Conservation (phyloP, 1,140 invertebrate genomes). For the Trinorchestia longiramus region DNA sequence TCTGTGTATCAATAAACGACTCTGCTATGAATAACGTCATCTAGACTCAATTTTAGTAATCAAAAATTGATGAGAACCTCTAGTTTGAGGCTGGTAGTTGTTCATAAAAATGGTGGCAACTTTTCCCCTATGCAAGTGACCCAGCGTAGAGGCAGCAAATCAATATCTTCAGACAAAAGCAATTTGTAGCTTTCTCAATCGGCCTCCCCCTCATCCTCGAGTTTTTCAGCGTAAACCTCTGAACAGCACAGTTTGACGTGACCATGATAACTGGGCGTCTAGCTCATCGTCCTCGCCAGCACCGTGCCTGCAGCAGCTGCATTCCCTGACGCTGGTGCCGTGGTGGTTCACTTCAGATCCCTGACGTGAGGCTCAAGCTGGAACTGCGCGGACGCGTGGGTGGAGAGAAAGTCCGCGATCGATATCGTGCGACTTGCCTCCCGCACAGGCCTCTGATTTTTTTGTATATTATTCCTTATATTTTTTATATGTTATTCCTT, state of each 20-base stretch:
- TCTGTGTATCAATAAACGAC: too few relatives aligned
- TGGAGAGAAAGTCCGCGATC: constrained; percentile 3
- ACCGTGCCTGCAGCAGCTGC: not conserved
- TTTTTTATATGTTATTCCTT: not conserved
- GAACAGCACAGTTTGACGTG: constrained; percentile 46
- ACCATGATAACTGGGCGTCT: not conserved
- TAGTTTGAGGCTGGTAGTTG: not conserved
- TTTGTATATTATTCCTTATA: constrained; percentile 46
- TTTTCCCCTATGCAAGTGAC: constrained; percentile 51
- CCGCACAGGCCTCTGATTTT: constrained; percentile 50
- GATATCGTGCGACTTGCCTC: constrained; percentile 23
- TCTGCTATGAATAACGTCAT: too few relatives aligned
- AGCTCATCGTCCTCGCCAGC: not conserved
- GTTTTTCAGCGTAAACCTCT: constrained; percentile 51
- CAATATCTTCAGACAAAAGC: constrained; percentile 53
- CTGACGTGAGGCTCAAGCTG: not conserved
- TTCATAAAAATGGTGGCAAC: constrained; percentile 19
- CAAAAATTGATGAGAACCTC: too few relatives aligned
- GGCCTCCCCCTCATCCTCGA: not conserved
- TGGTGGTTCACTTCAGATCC: not conserved
- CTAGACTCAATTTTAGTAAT: too few relatives aligned
- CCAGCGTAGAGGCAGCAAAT: constrained; percentile 23
- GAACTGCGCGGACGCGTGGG: not conserved
- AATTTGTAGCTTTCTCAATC: constrained; percentile 49
- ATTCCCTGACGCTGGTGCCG: not conserved